phyloP scores from a whole-genome alignment of 2,797 vertebrate species.

The Hippoglossus hippoglossus region DNA sequence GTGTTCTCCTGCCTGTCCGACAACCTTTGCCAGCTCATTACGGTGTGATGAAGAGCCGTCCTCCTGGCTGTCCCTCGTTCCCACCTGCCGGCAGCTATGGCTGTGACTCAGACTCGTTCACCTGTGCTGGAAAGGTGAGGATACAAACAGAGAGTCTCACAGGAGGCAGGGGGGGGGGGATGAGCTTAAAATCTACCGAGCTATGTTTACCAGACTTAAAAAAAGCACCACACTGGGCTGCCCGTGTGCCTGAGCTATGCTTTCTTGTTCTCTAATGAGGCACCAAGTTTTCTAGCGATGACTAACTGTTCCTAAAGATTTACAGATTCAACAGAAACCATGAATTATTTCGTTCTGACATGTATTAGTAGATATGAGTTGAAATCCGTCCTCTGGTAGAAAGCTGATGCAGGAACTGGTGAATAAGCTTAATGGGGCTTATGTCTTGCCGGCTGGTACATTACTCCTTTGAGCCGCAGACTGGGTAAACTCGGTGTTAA shows the following conservation, averaged over 20 bases:
- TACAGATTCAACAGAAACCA: slow-evolving; percentile 15
- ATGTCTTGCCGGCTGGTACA: slow-evolving; percentile 50
- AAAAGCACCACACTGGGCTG: neutral
- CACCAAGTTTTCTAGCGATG: neutral
- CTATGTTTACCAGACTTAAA: neutral
- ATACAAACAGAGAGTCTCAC: slow-evolving; percentile 16
- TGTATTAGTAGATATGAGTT: slow-evolving; percentile 34
- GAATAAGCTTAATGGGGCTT: slow-evolving; percentile 57
- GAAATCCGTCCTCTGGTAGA: slow-evolving; percentile 48
- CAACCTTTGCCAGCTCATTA: slow-evolving; percentile 78
- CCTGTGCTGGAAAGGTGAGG: slow-evolving; percentile 48
- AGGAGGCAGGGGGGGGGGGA: neutral
- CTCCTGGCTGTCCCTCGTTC: slow-evolving; percentile 48
- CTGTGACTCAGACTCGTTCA: slow-evolving; percentile 61
- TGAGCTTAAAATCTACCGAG: slow-evolving; percentile 9
- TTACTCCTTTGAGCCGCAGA: slow-evolving; percentile 33
- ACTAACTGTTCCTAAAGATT: slow-evolving; percentile 13
- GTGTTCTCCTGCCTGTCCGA: slow-evolving; percentile 75
- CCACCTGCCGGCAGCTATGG: slow-evolving; percentile 58
- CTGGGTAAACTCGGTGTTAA: slow-evolving; percentile 17
- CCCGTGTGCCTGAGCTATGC: neutral
- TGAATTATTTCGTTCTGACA: slow-evolving; percentile 3
- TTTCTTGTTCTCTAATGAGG: slow-evolving; percentile 5
- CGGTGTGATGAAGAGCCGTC: slow-evolving; percentile 74
- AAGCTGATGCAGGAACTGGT: slow-evolving; percentile 37